These are phyloP conservation scores for Callaeas wilsoni DNA, from an alignment of 2,113 vertebrate genomes.

Conservation along the genomic window DNA sequence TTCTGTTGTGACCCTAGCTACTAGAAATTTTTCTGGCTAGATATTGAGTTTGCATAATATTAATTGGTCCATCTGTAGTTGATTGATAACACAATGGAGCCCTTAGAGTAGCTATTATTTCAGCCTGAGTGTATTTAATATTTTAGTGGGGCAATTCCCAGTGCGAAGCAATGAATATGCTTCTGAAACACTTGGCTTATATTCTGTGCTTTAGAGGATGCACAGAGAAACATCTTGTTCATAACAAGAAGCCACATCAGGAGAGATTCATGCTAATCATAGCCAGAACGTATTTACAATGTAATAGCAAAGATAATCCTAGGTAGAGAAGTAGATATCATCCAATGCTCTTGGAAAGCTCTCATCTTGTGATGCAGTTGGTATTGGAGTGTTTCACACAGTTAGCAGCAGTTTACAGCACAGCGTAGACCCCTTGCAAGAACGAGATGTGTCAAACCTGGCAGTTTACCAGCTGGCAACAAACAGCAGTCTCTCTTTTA, in stretches of 20 bases:
- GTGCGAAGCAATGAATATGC: not conserved
- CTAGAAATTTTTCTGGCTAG: not conserved
- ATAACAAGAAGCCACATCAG: not conserved
- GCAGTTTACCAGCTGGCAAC: not conserved
- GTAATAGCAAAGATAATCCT: not conserved
- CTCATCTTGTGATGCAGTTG: not conserved
- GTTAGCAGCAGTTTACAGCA: not conserved
- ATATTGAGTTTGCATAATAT: not conserved
- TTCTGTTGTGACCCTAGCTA: not conserved
- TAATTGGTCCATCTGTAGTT: not conserved
- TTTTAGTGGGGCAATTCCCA: not conserved
- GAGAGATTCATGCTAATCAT: not conserved
- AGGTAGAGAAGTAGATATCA: not conserved
- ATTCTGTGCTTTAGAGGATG: not conserved
- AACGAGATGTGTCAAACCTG: not conserved
- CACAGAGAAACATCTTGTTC: not conserved
- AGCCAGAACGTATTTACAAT: not conserved
- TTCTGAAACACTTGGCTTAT: not conserved
- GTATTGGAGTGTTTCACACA: not conserved
- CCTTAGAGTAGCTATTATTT: conserved; percentile 2
- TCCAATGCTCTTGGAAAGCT: not conserved
- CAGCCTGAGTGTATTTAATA: not conserved
- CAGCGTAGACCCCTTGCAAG: fast-evolving
- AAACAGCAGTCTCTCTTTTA: not conserved
- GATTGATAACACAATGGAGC: not conserved